Percentiles rank a stretch among this genome's conserved stretches.
phyloP scores from a whole-genome alignment of 2,797 vertebrate genomes.

The Scolopax bukidnonensis region DNA sequence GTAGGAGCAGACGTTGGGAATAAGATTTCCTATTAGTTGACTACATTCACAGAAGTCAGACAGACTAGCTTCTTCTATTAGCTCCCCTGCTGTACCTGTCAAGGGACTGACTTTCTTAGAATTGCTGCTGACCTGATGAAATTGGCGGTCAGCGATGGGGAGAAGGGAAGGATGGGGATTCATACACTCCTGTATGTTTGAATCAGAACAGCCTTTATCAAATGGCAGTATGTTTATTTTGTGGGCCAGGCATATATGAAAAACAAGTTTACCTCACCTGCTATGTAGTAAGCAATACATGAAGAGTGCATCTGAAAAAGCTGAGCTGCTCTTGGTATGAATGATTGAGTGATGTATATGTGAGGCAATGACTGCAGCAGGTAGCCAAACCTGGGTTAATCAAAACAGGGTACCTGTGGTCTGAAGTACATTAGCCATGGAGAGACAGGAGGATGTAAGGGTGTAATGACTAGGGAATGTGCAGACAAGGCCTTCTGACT shows the following conservation, averaged over 20 bases:
- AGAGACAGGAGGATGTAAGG: background rate
- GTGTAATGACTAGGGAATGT: background rate
- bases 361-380: background rate
- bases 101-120: background rate
- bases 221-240: background rate
- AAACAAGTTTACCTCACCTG: background rate
- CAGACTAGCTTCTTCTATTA: background rate
- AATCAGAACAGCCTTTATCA: background rate
- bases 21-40: background rate
- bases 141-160: accelerated
- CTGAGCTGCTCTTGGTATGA: background rate
- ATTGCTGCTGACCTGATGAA: background rate
- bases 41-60: background rate
- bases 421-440: background rate
- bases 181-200: background rate
- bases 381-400: background rate
- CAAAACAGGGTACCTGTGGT: background rate
- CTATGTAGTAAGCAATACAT: background rate
- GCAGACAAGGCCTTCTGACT: background rate
- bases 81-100: background rate
- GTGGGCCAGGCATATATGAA: background rate
- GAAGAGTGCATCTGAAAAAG: background rate
- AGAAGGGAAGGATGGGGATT: background rate
- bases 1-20: background rate
- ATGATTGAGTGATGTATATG: background rate